Evolutionary conservation across 2,797 vertebrate species (phyloP).

Genomic region (Glossophaga mutica): DNA sequence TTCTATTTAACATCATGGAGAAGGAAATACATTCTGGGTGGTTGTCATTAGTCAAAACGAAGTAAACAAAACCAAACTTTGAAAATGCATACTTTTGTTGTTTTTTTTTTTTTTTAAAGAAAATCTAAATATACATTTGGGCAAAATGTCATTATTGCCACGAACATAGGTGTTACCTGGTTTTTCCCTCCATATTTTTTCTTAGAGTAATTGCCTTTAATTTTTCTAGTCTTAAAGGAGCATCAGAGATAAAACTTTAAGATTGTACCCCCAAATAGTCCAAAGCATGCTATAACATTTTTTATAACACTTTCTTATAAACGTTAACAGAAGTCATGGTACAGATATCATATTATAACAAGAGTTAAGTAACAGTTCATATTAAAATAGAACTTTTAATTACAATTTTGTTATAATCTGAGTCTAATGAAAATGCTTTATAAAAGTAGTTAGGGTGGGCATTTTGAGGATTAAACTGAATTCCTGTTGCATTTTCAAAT

Average conservation of each 20-base stretch:
- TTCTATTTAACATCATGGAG: background rate
- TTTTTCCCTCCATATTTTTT: background rate
- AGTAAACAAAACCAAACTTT: background rate
- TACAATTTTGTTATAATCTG: background rate
- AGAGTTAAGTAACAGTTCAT: background rate
- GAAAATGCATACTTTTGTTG: background rate
- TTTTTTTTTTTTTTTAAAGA: background rate
- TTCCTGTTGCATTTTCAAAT: slow-evolving; percentile 14
- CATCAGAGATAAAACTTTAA: background rate
- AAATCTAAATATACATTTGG: background rate
- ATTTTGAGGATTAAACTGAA: background rate
- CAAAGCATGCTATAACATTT: background rate
- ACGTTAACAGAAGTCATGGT: background rate
- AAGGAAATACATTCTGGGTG: background rate
- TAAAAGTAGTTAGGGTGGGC: background rate
- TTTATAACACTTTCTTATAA: background rate
- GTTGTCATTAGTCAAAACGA: background rate
- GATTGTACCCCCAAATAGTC: background rate
- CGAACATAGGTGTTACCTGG: background rate
- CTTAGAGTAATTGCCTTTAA: background rate
- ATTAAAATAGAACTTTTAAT: slow-evolving; percentile 22
- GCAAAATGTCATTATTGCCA: background rate
- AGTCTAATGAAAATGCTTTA: background rate
- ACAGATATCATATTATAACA: background rate
- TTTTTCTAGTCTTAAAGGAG: background rate